Evolutionary conservation across 2,113 vertebrate species (phyloP), one percentile per base, ranked within the genome.

Genomic region (Callithrix jacchus): DNA sequence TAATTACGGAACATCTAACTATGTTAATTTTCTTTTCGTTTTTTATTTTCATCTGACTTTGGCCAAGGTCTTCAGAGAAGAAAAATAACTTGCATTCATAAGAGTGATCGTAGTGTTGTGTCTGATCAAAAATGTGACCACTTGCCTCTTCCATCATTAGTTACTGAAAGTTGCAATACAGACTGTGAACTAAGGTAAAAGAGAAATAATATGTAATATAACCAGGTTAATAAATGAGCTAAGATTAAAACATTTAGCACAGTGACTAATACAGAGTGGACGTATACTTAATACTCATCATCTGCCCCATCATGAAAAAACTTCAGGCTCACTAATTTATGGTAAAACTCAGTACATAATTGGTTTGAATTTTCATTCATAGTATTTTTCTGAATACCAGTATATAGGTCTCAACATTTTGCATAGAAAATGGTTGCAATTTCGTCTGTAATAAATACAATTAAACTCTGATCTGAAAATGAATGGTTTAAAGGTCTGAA

Each of bases 131-230:
- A 99, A 95, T 99, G 99, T 98, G 99, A 99, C 85, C 98, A 98
- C 95, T 93, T 98, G 96, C 98, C 99, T 76, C 96, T 97, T 20
- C 99, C 99, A 3, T 93, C 97, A 76, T 93, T 97, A 89, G 96
- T 98, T 42, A 98, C 97, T 35, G 99, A 99, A 97, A 98, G 98
- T 42, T 99, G 99, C 98, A 99, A 99, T 96, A 97, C 97, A 16
- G 99, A 99, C 77, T 99, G 99, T 98, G 99, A 99, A 98, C 98
- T 99, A 98, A 99, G 99, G 99, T 99, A 98, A 97, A 88, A 92
- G 83, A 45, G 25, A 66, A 47, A 49, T 66, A 27, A 27, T 35
- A 2, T 20, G 0, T 45, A n/a, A 42, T 40, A 30, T 85, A 54
- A 45, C 1, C 23, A 35, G 25, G 56, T 47, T 49, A 68, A 3